Evolutionary conservation across 2,797 vertebrate genomes (phyloP), one percentile per base, ranked within the genome.

Genomic region (Valencia hispanica): DNA sequence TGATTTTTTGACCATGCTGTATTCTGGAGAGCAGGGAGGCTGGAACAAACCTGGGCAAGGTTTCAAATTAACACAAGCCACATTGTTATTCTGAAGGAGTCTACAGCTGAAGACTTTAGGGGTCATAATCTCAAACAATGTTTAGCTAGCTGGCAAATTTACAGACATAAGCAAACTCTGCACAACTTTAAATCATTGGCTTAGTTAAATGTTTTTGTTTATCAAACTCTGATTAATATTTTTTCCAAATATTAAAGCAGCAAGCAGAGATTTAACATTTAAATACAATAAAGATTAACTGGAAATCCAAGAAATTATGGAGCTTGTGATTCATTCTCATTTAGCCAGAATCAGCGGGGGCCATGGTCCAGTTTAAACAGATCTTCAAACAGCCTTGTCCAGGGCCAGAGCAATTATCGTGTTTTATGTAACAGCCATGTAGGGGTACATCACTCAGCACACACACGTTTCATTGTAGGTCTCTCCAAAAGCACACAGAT

Each of bases 401-500:
- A 10, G 53, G 39, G 36, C 53, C 55, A 57, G 39, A 32, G 51
- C 39, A 43, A 43, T 72, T 59, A 59, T 59, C 20, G 39, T 59
- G 53, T 59, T 72, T 72, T 72, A 59, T 72, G 55, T 41, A 72
- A 45, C 39, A 3, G 51, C 70, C 70, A 57, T 57, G 51, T 41
- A 11, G 70, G 30, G 51, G 32, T 27, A 72, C 70, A 72, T 72
- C 70, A 72, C 70, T 47, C 43, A 63, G 36, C 51, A 36, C 51
- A 50, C 70, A 39, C 70, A 27, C 39, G 25, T 55, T 72, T 55
- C 48, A 68, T 68, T 70, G 53, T 53, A 30, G 27, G 30, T 47
- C 41, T n/a, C 25, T 59, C 41, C 51, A 59, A 69, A 34, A 69
- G 51, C 39, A 76, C 32, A 51, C 51, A 59, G 51, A 59, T n/a